Conservation (phyloP, 2,888 invertebrate genomes). For the Heliconius hortense region DNA sequence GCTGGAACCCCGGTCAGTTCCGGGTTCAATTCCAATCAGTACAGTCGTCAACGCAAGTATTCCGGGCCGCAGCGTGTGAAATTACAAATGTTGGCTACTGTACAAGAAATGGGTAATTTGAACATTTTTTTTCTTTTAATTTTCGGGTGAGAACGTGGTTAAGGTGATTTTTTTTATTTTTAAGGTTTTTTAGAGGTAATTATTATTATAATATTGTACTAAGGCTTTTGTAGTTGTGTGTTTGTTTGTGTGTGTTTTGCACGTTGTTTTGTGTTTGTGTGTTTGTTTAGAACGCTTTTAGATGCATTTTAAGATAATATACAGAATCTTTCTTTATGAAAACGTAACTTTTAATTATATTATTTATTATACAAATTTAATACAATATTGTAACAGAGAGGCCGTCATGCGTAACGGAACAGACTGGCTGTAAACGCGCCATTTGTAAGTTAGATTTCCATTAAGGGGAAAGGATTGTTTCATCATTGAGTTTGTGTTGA, state of each 20-base stretch:
- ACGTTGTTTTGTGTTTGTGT: constrained; percentile 19
- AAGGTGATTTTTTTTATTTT: constrained; percentile 35
- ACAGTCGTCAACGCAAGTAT: constrained; percentile 77
- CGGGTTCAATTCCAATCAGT: constrained; percentile 45
- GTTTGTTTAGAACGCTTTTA: constrained; percentile 12
- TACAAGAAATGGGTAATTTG: constrained; percentile 89
- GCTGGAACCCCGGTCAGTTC: constrained; percentile 53
- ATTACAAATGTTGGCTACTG: constrained; percentile 83
- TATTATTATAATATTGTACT: constrained; percentile 42
- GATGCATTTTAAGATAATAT: constrained; percentile 1
- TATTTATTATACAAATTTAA: background rate
- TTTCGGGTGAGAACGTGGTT: constrained; percentile 34
- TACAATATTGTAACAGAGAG: background rate
- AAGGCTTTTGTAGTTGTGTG: constrained; percentile 26
- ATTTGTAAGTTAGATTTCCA: no score
- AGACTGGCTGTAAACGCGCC: background rate
- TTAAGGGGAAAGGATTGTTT: background rate
- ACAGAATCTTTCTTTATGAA: background rate
- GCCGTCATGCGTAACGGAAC: background rate
- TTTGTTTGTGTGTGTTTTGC: constrained; percentile 26
- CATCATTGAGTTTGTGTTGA: no score
- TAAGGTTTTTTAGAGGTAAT: constrained; percentile 22
- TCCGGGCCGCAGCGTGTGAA: constrained; percentile 80
- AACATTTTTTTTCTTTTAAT: constrained; percentile 44
- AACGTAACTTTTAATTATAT: background rate